Conservation (phyloP, 37 sponge, comb jelly and placozoan genomes). For the Aphrocallistes beatrix region DNA sequence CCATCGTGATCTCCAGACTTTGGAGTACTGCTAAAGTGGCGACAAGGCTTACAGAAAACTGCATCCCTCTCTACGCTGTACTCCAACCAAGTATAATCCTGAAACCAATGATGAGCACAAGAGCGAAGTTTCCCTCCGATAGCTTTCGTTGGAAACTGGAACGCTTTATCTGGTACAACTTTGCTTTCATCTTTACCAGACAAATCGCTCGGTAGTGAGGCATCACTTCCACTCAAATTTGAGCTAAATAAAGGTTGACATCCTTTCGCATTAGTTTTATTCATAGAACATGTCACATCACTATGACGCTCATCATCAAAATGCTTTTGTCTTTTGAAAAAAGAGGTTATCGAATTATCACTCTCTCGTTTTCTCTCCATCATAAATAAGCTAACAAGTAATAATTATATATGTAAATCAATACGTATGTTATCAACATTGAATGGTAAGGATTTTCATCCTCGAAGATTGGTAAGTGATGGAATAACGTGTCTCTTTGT, state of each 20-base stretch:
- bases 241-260: background rate
- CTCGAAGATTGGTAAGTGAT: too few relatives aligned
- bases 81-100: conserved; percentile 9
- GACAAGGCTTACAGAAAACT: conserved; percentile 8
- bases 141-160: background rate
- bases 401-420: background rate
- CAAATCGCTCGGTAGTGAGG: background rate
- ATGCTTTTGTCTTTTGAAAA: conserved; percentile 14
- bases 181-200: background rate
- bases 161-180: background rate
- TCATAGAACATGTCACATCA: background rate
- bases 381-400: background rate
- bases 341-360: background rate
- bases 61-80: conserved; percentile 2
- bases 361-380: conserved; percentile 16
- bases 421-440: background rate
- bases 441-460: background rate
- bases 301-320: background rate
- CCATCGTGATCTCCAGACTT: conserved; percentile 9
- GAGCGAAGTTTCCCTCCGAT: background rate
- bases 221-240: conserved; percentile 11
- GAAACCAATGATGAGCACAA: background rate
- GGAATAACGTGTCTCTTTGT: too few relatives aligned
- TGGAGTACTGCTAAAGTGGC: background rate
- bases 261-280: background rate